Evolutionary conservation across 2,797 vertebrate genomes (phyloP), one percentile per base, ranked within the genome.

Genomic region (Coracias cyanogaster): DNA sequence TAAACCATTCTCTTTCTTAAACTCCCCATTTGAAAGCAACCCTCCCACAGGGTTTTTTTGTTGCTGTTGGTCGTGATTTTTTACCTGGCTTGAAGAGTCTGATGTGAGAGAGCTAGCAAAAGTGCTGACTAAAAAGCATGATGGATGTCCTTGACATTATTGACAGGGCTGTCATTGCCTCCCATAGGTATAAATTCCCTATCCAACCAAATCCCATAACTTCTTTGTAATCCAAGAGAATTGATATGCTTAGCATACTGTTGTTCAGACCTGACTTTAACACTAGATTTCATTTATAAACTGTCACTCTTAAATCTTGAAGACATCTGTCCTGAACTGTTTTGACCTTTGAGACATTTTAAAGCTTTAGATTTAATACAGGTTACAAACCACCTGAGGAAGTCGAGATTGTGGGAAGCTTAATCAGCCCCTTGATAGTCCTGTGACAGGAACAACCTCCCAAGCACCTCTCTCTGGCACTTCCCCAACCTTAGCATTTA

Each of bases 331-430:
- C 82, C 65, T 96, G 73, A 97, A 91, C 84, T 78, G 35, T 70
- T 97, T 84, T 89, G 89, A 88, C 90, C 77, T 96, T 80, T 95
- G 69, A 96, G 88, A 95, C 35, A 66, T 82, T 96, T 81, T 91
- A 95, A 94, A 76, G 48, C 24, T 96, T 97, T 93, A 54, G 70
- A 93, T 96, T 92, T 95, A 96, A 97, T 67, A 79, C 77, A 93
- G 28, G 66, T 94, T 97, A 71, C 51, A 95, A 62, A 81, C 58
- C 74, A 94, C 64, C 77, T 88, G 74, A 93, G 70, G 85, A 82
- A 78, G 84, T 83, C 2, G 1, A 86, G 70, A 79, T 82, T 84
- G 55, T 52, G 43, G 49, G 82, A 94, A 89, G 90, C n/a, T 95
- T 96, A 95, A 95, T 96, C 94, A 89, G 67, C 60, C 74, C 84